Base-by-base conservation (phyloP, 2,113 vertebrate genomes). In the Channa argus region DNA sequence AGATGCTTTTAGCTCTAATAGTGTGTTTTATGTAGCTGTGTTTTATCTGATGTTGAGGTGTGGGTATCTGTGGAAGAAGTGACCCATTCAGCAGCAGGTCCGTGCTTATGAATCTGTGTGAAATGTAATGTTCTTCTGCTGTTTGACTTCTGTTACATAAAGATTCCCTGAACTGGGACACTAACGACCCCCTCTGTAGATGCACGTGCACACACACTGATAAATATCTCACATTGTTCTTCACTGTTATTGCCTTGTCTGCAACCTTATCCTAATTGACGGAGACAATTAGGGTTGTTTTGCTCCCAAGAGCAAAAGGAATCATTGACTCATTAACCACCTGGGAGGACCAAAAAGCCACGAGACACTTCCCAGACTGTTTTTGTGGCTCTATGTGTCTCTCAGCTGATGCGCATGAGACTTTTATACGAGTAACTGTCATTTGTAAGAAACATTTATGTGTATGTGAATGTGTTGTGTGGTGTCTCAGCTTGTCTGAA, bases 361-460 rank as follows among this genome's bases (percentile, higher is more conserved):
- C 1, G 5, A 63, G 34, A 63, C 7, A 53, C 14, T 13, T 50
- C 11, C 13, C 24, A 47, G 15, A 24, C 24, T 24, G 24, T 24
- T 0, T 44, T 37, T n/a, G n/a, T n/a, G n/a, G n/a, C n/a, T n/a
- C n/a, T n/a, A n/a, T 0, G 12, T 33, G 2, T 77, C 43, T 46
- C 33, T 46, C 54, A 58, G 12, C 38, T 5, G 24, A 24, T 24
- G 24, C 24, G 24, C 24, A 24, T 5, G 4, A 52, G n/a, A 6
- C 12, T 55, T 60, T 73, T 45, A 53, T 8, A 78, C 52, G 52
- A 2, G 58, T 52, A 58, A 75, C 44, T 75, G n/a, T 47, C 45
- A 52, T 82, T 76, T 73, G 71, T 79, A 54, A 73, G 49, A 43
- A 24, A 14, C 12, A 73, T 3, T 51, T 50, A 24, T 74, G 9